Evolutionary conservation across 2,888 invertebrate genomes (phyloP).

Genomic region (Nezara viridula): DNA sequence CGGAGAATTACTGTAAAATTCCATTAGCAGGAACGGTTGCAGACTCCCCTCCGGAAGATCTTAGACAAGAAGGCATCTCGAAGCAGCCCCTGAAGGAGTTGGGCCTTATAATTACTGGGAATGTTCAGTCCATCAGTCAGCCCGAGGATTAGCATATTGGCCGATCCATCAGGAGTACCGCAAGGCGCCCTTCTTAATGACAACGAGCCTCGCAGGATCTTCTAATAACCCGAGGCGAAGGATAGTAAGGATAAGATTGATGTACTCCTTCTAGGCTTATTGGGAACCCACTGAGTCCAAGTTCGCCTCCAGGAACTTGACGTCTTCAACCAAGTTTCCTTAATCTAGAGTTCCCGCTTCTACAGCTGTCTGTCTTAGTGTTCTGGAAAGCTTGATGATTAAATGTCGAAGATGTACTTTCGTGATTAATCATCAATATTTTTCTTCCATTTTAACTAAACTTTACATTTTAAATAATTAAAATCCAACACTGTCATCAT

Average conservation of each 20-base stretch:
- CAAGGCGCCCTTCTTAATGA: slow-evolving; percentile 29
- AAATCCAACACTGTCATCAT: too few relatives aligned
- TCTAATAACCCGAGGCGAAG: neutral
- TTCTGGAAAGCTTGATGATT: neutral
- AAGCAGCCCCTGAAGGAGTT: neutral
- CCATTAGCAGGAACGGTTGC: too few relatives aligned
- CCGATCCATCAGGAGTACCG: slow-evolving; percentile 53
- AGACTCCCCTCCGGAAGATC: neutral
- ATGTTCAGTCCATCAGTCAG: slow-evolving; percentile 1
- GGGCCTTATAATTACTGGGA: neutral
- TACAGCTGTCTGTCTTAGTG: neutral
- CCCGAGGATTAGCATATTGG: slow-evolving; percentile 52
- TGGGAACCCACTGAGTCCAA: neutral
- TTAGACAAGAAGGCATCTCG: neutral
- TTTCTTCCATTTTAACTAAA: too few relatives aligned
- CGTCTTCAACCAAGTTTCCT: neutral
- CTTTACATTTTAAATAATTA: too few relatives aligned
- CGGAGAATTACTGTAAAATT: too few relatives aligned
- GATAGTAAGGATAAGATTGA: neutral
- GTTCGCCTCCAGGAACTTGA: neutral
- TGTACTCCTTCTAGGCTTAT: neutral
- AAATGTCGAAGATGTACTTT: neutral
- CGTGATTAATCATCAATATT: neutral
- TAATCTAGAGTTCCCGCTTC: neutral
- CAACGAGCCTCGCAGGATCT: neutral